Evolutionary conservation across 2,888 invertebrate genomes (phyloP).

Genomic region (Gibbula magus): DNA sequence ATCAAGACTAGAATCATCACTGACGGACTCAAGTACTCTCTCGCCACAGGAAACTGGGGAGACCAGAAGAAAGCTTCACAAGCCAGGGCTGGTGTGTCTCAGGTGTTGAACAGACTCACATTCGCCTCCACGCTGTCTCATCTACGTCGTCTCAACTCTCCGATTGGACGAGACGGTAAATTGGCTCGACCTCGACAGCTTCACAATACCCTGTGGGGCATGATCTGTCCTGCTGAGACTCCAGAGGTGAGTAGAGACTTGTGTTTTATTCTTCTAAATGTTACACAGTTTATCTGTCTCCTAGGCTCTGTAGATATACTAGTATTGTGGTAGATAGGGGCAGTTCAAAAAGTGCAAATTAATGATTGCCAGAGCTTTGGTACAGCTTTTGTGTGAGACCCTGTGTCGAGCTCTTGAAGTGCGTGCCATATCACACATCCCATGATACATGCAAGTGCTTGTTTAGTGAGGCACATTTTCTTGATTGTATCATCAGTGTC

Average conservation of each 20-base stretch:
- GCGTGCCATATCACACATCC: no score
- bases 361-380: no score
- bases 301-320: no score
- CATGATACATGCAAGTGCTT: no score
- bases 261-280: background rate
- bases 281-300: no score
- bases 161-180: constrained; percentile 99
- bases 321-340: background rate
- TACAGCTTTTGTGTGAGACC: no score
- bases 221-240: constrained; percentile 99
- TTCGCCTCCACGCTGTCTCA: constrained; percentile 99
- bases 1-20: constrained; percentile 99
- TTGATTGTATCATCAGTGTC: no score
- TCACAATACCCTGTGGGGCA: constrained; percentile 99
- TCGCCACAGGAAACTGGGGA: constrained; percentile 99
- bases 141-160: constrained; percentile 97
- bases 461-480: no score
- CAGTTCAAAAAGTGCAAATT: no score
- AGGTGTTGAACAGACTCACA: constrained; percentile 97
- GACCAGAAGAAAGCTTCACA: constrained; percentile 99
- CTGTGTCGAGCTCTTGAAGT: no score
- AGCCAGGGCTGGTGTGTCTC: constrained; percentile 95
- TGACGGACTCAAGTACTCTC: constrained; percentile 96
- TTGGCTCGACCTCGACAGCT: constrained; percentile 98
- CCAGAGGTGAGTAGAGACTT: constrained; percentile 85